phyloP scores from a whole-genome alignment of 2,797 vertebrate genomes.

The Spinus pinus region DNA sequence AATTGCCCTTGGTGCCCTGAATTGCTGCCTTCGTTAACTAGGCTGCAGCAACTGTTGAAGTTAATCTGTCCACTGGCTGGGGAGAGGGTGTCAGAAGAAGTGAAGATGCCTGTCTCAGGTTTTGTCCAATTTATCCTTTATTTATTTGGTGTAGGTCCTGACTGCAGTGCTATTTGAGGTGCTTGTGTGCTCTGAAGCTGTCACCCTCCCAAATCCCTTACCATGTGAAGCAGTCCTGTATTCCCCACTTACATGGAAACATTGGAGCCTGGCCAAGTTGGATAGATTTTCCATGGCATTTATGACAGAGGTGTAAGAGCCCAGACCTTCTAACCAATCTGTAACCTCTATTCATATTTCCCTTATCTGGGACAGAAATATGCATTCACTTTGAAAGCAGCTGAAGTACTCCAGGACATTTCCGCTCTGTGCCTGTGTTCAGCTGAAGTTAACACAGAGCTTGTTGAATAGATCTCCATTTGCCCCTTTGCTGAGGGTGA shows the following conservation, averaged over 20 bases:
- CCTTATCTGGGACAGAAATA: neutral
- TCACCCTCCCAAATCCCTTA: neutral
- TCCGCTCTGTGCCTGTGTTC: neutral
- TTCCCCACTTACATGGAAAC: neutral
- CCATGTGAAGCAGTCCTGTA: too few relatives aligned
- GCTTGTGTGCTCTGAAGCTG: neutral
- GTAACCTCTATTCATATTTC: neutral
- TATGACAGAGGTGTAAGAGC: neutral
- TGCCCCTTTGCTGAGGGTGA: neutral
- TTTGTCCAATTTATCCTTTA: conserved; percentile 29
- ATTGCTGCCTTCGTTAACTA: conserved; percentile 35
- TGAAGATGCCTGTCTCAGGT: conserved; percentile 6
- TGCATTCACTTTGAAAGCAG: neutral
- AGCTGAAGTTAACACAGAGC: neutral
- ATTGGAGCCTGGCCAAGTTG: neutral
- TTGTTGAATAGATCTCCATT: neutral
- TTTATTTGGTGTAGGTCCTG: conserved; percentile 7
- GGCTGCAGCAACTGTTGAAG: conserved; percentile 23
- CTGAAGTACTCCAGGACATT: neutral
- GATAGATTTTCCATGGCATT: neutral
- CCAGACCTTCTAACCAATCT: neutral
- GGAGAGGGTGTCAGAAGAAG: neutral
- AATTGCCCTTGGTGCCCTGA: conserved; percentile 51
- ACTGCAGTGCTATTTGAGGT: neutral
- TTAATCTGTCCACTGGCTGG: neutral